Evolutionary conservation across 1,140 invertebrate genomes (phyloP).

Genomic region (Sitodiplosis mosellana): DNA sequence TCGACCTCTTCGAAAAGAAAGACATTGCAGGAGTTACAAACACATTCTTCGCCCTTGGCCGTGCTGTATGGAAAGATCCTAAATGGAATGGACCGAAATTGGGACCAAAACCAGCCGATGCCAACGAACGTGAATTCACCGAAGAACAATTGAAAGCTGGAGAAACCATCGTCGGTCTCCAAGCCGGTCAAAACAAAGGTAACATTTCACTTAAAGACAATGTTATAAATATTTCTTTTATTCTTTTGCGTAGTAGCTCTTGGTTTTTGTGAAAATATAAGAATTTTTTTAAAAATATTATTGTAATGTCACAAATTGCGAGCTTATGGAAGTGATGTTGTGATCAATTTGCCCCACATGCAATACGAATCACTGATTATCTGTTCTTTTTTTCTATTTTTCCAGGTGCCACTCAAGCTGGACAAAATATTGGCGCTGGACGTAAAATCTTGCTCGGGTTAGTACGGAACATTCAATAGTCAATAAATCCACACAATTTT

Average conservation of each 20-base stretch:
- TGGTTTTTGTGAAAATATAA: no score
- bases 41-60: slow-evolving; percentile 80
- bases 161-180: slow-evolving; percentile 77
- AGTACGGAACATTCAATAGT: no score
- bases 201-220: no score
- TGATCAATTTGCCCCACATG: no score
- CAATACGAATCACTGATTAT: no score
- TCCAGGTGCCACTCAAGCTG: slow-evolving; percentile 70
- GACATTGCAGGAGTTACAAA: slow-evolving; percentile 86
- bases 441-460: slow-evolving; percentile 74
- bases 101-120: slow-evolving; percentile 78
- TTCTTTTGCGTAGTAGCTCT: no score
- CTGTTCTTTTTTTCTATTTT: no score
- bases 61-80: slow-evolving; percentile 78
- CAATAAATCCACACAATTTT: no score
- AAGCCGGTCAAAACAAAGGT: slow-evolving; percentile 83
- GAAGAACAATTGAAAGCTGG: slow-evolving; percentile 83
- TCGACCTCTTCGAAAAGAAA: slow-evolving; percentile 87
- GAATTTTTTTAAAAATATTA: no score
- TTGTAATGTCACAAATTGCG: no score
- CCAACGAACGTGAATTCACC: slow-evolving; percentile 79
- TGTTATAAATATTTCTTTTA: no score
- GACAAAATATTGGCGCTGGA: slow-evolving; percentile 82
- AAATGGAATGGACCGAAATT: slow-evolving; percentile 79
- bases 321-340: no score